Conservation (phyloP, 2,888 invertebrate genomes). For the Blastobasis adustella region DNA sequence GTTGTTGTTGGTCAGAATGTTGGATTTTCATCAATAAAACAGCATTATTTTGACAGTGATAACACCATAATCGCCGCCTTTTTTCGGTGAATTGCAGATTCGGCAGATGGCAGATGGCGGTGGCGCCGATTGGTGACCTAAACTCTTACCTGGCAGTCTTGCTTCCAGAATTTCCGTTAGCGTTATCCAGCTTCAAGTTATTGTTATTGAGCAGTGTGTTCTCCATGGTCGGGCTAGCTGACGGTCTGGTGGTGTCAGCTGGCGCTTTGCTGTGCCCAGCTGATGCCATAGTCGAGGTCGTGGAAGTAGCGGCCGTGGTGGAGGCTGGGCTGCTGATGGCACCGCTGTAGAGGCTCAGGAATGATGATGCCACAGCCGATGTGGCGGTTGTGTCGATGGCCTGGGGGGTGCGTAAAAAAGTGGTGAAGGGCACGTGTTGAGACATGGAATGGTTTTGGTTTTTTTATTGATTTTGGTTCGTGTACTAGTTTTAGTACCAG, state of each 20-base stretch:
- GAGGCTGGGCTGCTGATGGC: constrained; percentile 60
- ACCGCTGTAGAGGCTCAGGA: constrained; percentile 67
- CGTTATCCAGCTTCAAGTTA: constrained; percentile 61
- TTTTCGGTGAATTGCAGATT: no score
- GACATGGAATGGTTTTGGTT: no score
- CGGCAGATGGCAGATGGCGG: no score
- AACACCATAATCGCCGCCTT: no score
- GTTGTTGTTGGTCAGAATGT: no score
- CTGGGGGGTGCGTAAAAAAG: constrained; percentile 31
- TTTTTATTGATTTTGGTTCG: no score
- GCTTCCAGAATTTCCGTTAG: constrained; percentile 65
- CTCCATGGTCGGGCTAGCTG: constrained; percentile 53
- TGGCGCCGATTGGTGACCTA: no score
- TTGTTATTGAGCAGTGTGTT: constrained; percentile 60
- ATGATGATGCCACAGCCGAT: constrained; percentile 69
- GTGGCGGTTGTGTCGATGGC: constrained; percentile 76
- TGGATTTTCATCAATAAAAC: no score
- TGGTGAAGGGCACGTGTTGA: background rate
- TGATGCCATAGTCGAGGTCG: constrained; percentile 30
- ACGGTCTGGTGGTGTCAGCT: constrained; percentile 52
- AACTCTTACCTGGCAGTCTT: constrained; percentile 47
- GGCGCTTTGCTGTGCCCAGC: constrained; percentile 52
- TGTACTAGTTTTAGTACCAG: no score
- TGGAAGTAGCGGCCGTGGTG: constrained; percentile 40
- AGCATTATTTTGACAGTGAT: no score